Base-by-base conservation (phyloP, 2,888 invertebrate genomes). In the Melipona bicolor region DNA sequence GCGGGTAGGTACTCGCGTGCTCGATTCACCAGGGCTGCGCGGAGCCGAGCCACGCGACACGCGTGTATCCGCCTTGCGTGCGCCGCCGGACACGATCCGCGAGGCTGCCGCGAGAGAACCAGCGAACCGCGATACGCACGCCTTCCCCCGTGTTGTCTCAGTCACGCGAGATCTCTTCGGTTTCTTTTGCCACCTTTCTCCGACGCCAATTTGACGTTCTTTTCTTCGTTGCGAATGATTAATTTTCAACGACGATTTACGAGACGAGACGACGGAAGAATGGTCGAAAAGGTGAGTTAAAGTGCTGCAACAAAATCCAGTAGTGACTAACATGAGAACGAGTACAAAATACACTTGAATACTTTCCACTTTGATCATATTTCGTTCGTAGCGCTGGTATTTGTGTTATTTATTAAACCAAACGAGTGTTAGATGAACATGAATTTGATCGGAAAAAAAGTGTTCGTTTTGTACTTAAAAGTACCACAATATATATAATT, bases 21-120 rank as follows among this genome's bases (percentile, higher is more conserved):
- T 50, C 54, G 78, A 65, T 74, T 62, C 50, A 50, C 13, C 32
- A 43, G 17, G 27, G 54, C 11, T 4, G 19, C 43, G 21, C 21
- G 69, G 4, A 52, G 19, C 32, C 50, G 43, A 17, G 74, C 78
- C 73, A 73, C 83, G 78, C 84, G 83, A 73, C 72, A 71, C 82
- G 76, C 32, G 64, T 24, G 49, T 24, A 68, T 52, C 67, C 71
- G 80, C 50, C 73, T 79, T 65, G 81, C 80, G 80, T 69, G 70
- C 80, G 52, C 64, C 59, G 21, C 11, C 43, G 54, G 62, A 69
- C 81, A 79, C 21, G 73, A 36, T 64, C 36, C 79, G 79, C 54
- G 81, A 79, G n/a, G 64, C 73, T 43, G 73, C 36, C 56, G 72
- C 74, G 65, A 69, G 75, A 68, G 80, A 67, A 81, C 69, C 65